phyloP scores from a whole-genome alignment of 2,797 vertebrate genomes.

The Cichlasoma orientale region DNA sequence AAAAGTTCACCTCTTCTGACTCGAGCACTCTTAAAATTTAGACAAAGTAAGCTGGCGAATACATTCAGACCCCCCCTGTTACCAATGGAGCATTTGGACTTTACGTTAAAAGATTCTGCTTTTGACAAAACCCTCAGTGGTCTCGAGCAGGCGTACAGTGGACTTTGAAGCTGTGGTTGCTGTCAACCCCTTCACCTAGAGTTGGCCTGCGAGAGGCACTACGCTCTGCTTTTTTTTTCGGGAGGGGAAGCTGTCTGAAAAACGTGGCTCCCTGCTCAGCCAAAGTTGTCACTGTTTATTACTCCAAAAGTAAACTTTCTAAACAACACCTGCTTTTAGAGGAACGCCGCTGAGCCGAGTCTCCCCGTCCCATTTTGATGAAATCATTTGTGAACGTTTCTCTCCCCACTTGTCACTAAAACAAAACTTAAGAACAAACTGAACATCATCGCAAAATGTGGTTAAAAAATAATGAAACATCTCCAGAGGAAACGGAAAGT shows the following conservation, averaged over 20 bases:
- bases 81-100: background rate
- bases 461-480: background rate
- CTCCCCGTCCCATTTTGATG: background rate
- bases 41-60: background rate
- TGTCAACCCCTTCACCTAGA: constrained; percentile 38
- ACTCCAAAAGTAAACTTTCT: constrained; percentile 32
- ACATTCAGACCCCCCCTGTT: background rate
- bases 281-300: constrained; percentile 42
- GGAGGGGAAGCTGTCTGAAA: constrained; percentile 34
- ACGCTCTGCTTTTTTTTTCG: background rate
- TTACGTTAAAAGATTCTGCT: constrained; percentile 13
- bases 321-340: constrained; percentile 11
- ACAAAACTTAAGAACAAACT: background rate
- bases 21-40: background rate
- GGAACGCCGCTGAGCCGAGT: background rate
- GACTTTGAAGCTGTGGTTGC: constrained; percentile 29
- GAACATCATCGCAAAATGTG: background rate
- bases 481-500: background rate
- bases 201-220: constrained; percentile 5
- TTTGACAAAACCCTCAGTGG: constrained; percentile 23
- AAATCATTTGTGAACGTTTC: background rate
- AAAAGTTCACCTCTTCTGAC: background rate
- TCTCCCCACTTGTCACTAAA: background rate
- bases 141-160: background rate
- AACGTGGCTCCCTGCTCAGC: constrained; percentile 1